Conservation (phyloP, 1,140 invertebrate genomes). For the Tigriopus japonicus region DNA sequence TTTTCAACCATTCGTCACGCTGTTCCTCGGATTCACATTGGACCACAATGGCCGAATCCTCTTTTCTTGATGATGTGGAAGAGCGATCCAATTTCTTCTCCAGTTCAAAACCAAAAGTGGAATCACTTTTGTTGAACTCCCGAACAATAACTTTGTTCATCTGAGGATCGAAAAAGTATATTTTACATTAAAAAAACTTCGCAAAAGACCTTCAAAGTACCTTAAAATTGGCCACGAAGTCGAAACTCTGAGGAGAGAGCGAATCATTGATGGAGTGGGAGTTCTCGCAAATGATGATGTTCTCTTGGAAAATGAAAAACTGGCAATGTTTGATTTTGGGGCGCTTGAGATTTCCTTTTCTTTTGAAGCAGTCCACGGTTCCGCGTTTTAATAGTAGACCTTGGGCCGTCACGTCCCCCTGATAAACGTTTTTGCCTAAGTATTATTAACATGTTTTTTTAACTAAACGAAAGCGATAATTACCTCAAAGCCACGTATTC, state of each 20-base stretch:
- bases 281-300: not conserved
- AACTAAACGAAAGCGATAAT: not conserved
- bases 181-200: not conserved
- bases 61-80: not conserved
- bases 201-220: not conserved
- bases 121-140: not conserved
- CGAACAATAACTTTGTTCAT: not conserved
- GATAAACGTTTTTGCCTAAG: too few species aligned
- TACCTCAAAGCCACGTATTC: constrained; percentile 3
- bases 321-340: not conserved
- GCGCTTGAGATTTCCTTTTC: not conserved
- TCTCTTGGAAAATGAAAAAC: not conserved
- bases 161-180: not conserved
- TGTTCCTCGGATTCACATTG: not conserved
- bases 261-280: not conserved
- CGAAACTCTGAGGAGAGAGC: not conserved
- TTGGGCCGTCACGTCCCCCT: not conserved
- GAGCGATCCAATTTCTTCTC: not conserved
- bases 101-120: not conserved
- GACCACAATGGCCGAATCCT: not conserved
- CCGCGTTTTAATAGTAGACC: not conserved
- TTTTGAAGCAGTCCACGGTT: not conserved
- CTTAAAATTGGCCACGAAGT: not conserved
- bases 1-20: not conserved
- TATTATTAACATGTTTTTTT: too few species aligned